Evolutionary conservation across 37 sponge, comb jelly and placozoan genomes (phyloP).

Genomic region (Halichondria panicea): DNA sequence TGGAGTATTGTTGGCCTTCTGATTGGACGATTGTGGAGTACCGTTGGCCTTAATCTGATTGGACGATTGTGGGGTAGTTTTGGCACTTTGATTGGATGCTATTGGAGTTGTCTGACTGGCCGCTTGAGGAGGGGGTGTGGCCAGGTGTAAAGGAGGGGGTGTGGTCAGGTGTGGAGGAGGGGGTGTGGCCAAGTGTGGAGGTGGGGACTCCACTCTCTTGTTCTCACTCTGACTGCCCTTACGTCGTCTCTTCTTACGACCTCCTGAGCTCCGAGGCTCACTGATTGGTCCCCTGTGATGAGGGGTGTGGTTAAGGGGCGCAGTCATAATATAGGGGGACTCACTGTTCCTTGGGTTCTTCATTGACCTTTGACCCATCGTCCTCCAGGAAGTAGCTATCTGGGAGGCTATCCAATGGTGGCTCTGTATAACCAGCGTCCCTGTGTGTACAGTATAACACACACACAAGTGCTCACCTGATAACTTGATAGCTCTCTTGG

Average conservation of each 20-base stretch:
- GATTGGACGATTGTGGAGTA: too few relatives aligned
- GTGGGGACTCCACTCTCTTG: background rate
- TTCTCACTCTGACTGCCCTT: constrained; percentile 22
- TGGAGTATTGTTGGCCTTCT: too few relatives aligned
- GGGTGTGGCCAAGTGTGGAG: background rate
- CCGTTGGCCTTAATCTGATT: too few relatives aligned
- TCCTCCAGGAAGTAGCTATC: constrained; percentile 55
- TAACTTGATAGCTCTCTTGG: constrained; percentile 40
- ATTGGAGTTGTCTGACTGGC: too few relatives aligned
- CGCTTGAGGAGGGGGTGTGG: background rate
- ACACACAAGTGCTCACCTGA: constrained; percentile 2
- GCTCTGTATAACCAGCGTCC: constrained; percentile 27
- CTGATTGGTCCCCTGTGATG: background rate
- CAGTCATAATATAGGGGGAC: background rate
- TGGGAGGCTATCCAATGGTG: constrained; percentile 23
- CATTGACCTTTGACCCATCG: too few relatives aligned
- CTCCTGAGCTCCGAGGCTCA: background rate
- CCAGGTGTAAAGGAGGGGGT: background rate
- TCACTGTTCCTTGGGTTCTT: constrained; percentile 2
- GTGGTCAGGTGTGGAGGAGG: background rate
- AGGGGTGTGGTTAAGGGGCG: too few relatives aligned
- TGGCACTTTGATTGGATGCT: too few relatives aligned
- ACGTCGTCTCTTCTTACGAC: constrained; percentile 12
- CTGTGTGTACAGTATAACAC: background rate
- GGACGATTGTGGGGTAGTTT: too few relatives aligned